Conservation (phyloP, 2,888 invertebrate genomes). For the Tachina fera region DNA sequence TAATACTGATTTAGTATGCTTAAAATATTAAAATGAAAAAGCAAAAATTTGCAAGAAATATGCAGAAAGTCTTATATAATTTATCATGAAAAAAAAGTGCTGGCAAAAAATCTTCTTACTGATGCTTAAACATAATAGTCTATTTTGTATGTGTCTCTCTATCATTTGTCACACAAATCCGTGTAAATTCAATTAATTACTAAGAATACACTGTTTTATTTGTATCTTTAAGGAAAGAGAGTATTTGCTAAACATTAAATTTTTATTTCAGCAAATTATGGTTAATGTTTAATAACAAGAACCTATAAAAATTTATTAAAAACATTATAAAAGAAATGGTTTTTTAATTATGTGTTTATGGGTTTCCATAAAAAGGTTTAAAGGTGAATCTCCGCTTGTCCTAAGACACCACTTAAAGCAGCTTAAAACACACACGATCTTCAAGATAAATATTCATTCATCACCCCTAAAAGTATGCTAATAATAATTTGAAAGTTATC, state of each 20-base stretch:
- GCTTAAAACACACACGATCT: no score
- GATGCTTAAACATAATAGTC: slow-evolving; percentile 41
- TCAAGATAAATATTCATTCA: no score
- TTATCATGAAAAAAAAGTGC: background rate
- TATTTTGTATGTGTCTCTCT: background rate
- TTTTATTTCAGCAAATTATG: background rate
- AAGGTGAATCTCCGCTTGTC: no score
- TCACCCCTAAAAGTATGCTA: no score
- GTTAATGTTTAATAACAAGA: background rate
- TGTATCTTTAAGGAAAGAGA: background rate
- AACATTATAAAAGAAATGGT: no score
- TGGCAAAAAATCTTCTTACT: background rate
- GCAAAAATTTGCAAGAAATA: slow-evolving; percentile 30
- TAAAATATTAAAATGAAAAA: slow-evolving; percentile 13
- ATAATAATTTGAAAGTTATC: no score
- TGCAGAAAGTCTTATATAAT: slow-evolving; percentile 4
- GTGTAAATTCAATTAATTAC: slow-evolving; percentile 61
- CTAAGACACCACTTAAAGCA: no score
- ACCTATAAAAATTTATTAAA: background rate
- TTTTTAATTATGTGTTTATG: no score
- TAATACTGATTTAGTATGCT: background rate
- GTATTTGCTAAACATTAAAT: background rate
- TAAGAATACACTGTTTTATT: slow-evolving; percentile 37
- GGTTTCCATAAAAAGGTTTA: no score
- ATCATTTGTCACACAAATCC: slow-evolving; percentile 31